Percentiles rank a stretch among this genome's conserved stretches.
Conservation (phyloP, 2,113 vertebrate genomes). For the Paratilapia polleni region DNA sequence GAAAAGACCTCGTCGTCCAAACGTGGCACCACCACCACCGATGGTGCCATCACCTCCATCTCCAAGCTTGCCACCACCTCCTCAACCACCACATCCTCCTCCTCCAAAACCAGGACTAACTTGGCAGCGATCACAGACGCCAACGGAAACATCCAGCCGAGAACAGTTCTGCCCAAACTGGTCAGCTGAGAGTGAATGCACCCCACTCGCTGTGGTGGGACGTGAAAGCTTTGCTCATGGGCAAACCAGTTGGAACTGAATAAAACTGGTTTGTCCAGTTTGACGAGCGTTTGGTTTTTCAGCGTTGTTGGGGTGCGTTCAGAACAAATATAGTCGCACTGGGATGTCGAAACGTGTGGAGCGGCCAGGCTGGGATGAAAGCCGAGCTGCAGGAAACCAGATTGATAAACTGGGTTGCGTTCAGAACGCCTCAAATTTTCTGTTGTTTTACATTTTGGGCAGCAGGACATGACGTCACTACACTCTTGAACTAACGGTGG, state of each 20-base stretch:
- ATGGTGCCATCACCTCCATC: constrained; percentile 90
- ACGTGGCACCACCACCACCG: constrained; percentile 78
- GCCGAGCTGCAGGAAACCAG: constrained; percentile 8
- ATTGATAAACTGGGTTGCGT: constrained; percentile 6
- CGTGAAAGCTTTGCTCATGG: neutral
- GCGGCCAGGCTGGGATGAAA: neutral
- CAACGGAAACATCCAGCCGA: constrained; percentile 98
- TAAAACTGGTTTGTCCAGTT: constrained; percentile 47
- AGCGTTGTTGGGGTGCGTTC: constrained; percentile 51
- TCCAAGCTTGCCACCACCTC: constrained; percentile 94
- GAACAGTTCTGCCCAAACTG: constrained; percentile 98
- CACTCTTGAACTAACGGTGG: neutral
- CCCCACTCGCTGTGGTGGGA: constrained; percentile 34
- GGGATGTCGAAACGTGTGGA: neutral
- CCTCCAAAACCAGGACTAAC: constrained; percentile 97
- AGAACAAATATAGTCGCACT: neutral
- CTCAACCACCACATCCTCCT: constrained; percentile 81
- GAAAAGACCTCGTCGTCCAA: constrained; percentile 88
- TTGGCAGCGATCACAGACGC: constrained; percentile 95
- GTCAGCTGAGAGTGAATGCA: constrained; percentile 86
- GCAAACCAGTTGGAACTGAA: constrained; percentile 22
- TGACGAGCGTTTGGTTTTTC: constrained; percentile 21
- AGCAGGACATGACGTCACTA: constrained; percentile 1
- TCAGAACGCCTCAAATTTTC: constrained; percentile 34
- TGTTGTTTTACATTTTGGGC: constrained; percentile 25